A percentile compares a stretch with the other conserved stretches of the same genome.
Evolutionary conservation across 2,797 vertebrate genomes (phyloP).

Genomic region (Typhlichthys eigenmanni): DNA sequence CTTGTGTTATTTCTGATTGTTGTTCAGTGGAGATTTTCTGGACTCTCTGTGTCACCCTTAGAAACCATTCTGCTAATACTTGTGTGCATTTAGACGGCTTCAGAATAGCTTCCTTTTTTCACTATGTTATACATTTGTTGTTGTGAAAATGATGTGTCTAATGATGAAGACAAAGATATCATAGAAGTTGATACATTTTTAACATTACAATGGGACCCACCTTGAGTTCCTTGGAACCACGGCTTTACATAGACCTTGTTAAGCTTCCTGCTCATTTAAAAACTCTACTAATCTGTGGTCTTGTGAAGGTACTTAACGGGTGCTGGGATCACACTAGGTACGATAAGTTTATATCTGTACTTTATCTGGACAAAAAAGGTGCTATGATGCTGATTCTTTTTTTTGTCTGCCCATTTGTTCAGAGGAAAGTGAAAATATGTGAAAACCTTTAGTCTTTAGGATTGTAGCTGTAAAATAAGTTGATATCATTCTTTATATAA

Average conservation of each 20-base stretch:
- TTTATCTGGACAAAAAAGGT: constrained; percentile 2
- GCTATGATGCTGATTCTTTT: no score
- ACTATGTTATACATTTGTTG: constrained; percentile 15
- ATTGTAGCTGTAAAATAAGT: no score
- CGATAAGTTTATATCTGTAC: constrained; percentile 13
- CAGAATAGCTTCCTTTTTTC: constrained; percentile 1
- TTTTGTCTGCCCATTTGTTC: no score
- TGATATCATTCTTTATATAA: no score
- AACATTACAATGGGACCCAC: not conserved
- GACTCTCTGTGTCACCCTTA: constrained; percentile 34
- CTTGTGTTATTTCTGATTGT: constrained; percentile 49
- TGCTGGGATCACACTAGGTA: constrained; percentile 6
- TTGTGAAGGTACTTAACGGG: constrained; percentile 24
- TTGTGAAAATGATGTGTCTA: no score
- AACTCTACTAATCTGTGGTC: constrained; percentile 28
- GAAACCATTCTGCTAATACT: constrained; percentile 64
- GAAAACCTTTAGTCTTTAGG: no score
- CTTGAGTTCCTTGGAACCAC: constrained; percentile 6
- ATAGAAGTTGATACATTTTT: not conserved
- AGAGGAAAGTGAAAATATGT: no score
- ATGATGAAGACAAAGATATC: not conserved
- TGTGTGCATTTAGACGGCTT: constrained; percentile 46
- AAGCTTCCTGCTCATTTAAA: constrained; percentile 39
- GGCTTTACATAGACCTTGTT: constrained; percentile 34
- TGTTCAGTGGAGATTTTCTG: constrained; percentile 50